Evolutionary conservation across 2,888 invertebrate genomes (phyloP), one percentile per base, ranked within the genome.

Genomic region (Athalia circularis): DNA sequence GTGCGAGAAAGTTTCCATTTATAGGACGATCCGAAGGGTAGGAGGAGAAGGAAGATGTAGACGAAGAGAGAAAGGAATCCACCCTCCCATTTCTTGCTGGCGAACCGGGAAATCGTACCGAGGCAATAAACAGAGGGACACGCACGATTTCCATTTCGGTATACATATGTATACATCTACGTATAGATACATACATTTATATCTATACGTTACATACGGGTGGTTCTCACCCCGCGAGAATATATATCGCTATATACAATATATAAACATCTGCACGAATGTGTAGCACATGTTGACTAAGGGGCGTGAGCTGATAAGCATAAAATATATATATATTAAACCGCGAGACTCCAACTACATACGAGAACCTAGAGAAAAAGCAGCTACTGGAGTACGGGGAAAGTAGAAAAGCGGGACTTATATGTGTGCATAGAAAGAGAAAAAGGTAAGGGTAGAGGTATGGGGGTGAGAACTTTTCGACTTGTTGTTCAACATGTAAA

Each of bases 401-500:
- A 52, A 52, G 11, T 9, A 52, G 11, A 52, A 52, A 52, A 52
- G 8, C n/a, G 9, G 8, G 3, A n/a, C 8, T 11, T 54, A 54
- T 54, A n/a, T 54, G n/a, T 54, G n/a, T 54, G 62, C 15, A 29
- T n/a, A 11, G n/a, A 3, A 13, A 29, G 13, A 15, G n/a, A 2
- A 29, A 62, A 8, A 7, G 5, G 29, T 8, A 3, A 29, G 62
- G 11, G 5, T 13, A 5, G 15, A 62, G 62, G n/a, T 29, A 7
- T n/a, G 15, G 29, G 47, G 65, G 3, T 65, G 29, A 29, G 50
- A 75, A 48, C 50, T 75, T 75, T 75, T 64, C 62, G 48, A 75
- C n/a, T 72, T 75, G 75, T 75, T 75, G 62, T 75, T 75, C 75
- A 52, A 64, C 75, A 64, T 75, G 75, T 75, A 75, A 75, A 75